Conservation (phyloP, 2,797 vertebrate species). For the Sylvia borin region DNA sequence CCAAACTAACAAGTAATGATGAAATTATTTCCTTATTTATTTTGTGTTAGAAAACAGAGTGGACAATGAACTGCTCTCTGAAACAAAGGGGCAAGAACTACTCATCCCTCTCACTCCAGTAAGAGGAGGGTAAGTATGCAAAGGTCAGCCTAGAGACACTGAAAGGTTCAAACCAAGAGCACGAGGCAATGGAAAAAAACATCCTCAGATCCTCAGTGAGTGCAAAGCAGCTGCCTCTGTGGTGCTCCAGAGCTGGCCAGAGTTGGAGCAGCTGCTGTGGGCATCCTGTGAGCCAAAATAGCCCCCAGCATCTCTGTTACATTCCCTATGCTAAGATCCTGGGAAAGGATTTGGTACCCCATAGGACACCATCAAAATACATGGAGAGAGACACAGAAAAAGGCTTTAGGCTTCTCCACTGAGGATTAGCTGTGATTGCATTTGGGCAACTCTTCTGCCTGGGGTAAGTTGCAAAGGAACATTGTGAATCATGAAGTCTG, state of each 20-base stretch:
- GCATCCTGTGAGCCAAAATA: not conserved
- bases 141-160: slow-evolving; percentile 36
- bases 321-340: not conserved
- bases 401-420: not conserved
- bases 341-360: not conserved
- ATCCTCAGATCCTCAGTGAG: not conserved
- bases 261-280: not conserved
- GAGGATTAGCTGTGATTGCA: not conserved
- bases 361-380: not conserved
- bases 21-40: slow-evolving; percentile 58
- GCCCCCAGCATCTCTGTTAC: not conserved
- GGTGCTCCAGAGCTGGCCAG: not conserved
- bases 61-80: slow-evolving; percentile 49
- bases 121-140: slow-evolving; percentile 20
- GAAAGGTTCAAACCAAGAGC: slow-evolving; percentile 36
- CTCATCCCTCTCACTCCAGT: not conserved
- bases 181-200: slow-evolving; percentile 14
- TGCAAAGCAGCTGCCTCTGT: slow-evolving; percentile 11
- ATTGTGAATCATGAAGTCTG: not conserved
- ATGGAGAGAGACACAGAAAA: not conserved
- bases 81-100: slow-evolving; percentile 53
- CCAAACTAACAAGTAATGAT: slow-evolving; percentile 63
- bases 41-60: slow-evolving; percentile 58
- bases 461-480: not conserved
- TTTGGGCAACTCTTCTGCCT: not conserved